Conservation (phyloP, 2,888 invertebrate genomes). For the Pantelozetes paolii region DNA sequence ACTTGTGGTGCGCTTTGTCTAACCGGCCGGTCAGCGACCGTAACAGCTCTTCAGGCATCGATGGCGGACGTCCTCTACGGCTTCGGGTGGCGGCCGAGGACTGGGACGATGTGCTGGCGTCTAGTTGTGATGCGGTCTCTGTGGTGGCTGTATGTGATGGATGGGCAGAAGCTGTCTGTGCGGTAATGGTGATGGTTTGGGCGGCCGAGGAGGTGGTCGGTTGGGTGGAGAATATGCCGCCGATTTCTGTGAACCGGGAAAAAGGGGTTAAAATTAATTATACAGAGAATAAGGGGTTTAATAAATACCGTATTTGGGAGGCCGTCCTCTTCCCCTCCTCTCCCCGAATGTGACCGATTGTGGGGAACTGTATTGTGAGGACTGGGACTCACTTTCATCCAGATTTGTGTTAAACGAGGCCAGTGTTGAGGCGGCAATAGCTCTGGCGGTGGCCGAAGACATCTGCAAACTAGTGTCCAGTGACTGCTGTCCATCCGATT, state of each 20-base stretch:
- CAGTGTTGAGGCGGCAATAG: conserved; percentile 42
- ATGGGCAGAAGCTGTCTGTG: too few species aligned
- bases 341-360: too few species aligned
- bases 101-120: background rate
- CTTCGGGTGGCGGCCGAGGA: conserved; percentile 8
- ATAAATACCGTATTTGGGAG: conserved; percentile 41
- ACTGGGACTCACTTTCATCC: background rate
- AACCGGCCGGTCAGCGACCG: conserved; percentile 18
- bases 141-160: too few species aligned
- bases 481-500: background rate
- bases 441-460: conserved; percentile 39
- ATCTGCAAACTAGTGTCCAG: background rate
- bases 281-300: too few species aligned
- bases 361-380: too few species aligned
- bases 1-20: conserved; percentile 38
- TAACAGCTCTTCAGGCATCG: conserved; percentile 33
- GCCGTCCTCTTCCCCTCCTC: conserved; percentile 35
- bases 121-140: too few species aligned
- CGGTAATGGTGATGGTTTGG: too few species aligned
- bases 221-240: too few species aligned
- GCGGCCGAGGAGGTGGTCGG: too few species aligned
- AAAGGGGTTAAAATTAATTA: too few species aligned
- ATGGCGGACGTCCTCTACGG: conserved; percentile 38
- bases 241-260: too few species aligned
- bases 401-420: conserved; percentile 27